Evolutionary conservation across 2,797 vertebrate genomes (phyloP), one percentile per base, ranked within the genome.

Genomic region (Enteromius anoplus): DNA sequence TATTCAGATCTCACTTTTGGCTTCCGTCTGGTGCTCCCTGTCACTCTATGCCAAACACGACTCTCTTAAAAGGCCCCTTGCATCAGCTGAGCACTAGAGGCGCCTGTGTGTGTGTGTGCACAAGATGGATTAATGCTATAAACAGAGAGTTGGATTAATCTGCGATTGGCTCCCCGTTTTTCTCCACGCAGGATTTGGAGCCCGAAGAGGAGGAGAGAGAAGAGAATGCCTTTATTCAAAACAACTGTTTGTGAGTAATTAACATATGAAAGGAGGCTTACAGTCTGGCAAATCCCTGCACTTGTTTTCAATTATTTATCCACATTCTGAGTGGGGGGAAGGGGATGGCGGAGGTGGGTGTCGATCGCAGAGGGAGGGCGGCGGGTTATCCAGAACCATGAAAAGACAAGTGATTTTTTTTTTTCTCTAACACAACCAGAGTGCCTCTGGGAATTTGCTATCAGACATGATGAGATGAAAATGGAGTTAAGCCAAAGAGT

Each of bases 191-290:
- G 79, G 76, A 87, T 84, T 88, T 78, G 81, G 68, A 75, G 83
- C 73, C 75, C 26, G 62, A 83, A 78, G 86, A 83, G 86, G 85
- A 80, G 72, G 86, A 84, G 71, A 78, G 82, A 64, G 69, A 78
- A 60, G 82, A 87, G 87, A 88, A 86, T 80, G 84, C 68, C 80
- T 91, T 92, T 86, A 88, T 89, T 88, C 87, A 85, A 81, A 91
- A 86, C 79, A 87, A 87, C 51, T 91, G 89, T 92, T 92, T 91
- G 88, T 90, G 91, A 81, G 83, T 53, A 72, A 91, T 93, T 90
- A 89, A 66, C 88, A 90, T 91, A 87, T 88, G 81, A 91, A 91
- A 90, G 87, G 85, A 86, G 64, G 87, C 87, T 87, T 88, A 84
- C 80, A 80, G 86, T 85, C 88, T 80, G 84, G 87, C 82, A 88